A percentile compares a stretch with the other conserved stretches of the same genome.
These are phyloP conservation scores for Prionace glauca DNA, from an alignment of 2,797 vertebrate species.

Conservation along the genomic window DNA sequence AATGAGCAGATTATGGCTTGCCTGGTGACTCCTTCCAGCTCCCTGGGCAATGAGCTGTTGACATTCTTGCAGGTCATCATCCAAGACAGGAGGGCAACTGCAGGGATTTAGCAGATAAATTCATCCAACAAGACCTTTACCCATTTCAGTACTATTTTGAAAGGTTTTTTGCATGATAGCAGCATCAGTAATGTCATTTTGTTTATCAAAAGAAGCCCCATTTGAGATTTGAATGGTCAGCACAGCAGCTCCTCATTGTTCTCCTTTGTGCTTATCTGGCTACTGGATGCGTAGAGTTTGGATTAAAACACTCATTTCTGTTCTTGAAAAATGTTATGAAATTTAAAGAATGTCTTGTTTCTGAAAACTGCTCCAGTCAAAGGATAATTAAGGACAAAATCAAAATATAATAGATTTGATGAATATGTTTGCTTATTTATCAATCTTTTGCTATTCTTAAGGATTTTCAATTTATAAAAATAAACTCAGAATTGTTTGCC, in stretches of 20 bases:
- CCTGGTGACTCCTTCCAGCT: slow-evolving; percentile 63
- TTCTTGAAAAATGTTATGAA: neutral
- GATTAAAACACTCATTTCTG: slow-evolving; percentile 3
- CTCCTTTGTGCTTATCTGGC: neutral
- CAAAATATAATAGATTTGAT: neutral
- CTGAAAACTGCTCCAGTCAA: slow-evolving; percentile 22
- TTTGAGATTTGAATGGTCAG: slow-evolving; percentile 33
- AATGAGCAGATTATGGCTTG: slow-evolving; percentile 68
- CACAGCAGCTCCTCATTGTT: neutral
- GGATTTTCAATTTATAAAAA: neutral
- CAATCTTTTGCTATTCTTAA: neutral
- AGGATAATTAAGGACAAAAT: neutral
- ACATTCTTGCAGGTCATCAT: slow-evolving; percentile 87
- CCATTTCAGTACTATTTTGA: slow-evolving; percentile 67
- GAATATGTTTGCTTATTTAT: neutral
- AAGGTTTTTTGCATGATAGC: slow-evolving; percentile 59
- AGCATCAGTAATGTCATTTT: slow-evolving; percentile 62
- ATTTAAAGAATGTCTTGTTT: neutral
- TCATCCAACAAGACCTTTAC: slow-evolving; percentile 72
- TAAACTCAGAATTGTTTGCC: neutral
- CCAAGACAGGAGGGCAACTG: slow-evolving; percentile 70
- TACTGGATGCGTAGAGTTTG: neutral
- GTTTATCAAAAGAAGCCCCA: slow-evolving; percentile 58
- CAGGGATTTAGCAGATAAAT: slow-evolving; percentile 81
- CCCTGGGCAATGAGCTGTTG: slow-evolving; percentile 86